Evolutionary conservation across 2,113 vertebrate genomes (phyloP).

Genomic region (Australoheros scitulus): DNA sequence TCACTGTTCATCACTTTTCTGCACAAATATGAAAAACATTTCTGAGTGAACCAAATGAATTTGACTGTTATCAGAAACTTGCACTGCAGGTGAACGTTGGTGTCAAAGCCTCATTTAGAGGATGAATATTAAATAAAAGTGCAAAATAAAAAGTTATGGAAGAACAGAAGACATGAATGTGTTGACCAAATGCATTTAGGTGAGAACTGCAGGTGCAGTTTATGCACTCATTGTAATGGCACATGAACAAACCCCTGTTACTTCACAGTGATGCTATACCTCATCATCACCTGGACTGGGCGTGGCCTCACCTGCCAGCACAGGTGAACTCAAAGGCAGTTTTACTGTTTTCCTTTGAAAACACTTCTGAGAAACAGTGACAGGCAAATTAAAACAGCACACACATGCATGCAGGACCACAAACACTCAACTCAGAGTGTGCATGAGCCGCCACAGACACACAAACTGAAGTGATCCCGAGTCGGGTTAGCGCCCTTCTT

Average conservation of each 20-base stretch:
- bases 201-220: neutral
- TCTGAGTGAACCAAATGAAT: neutral
- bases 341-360: too few species aligned
- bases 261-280: neutral
- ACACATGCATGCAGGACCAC: neutral
- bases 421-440: neutral
- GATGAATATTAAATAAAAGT: too few species aligned
- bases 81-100: too few species aligned
- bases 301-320: neutral
- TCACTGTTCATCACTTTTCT: accelerated
- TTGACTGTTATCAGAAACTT: neutral
- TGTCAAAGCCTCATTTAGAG: too few species aligned
- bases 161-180: accelerated
- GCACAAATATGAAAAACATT: accelerated
- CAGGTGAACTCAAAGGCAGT: neutral
- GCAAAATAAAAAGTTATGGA: neutral
- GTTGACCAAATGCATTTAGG: accelerated
- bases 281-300: neutral
- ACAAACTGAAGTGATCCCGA: too few species aligned
- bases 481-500: too few species aligned
- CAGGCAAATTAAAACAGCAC: neutral
- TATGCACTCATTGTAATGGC: neutral
- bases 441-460: too few species aligned
- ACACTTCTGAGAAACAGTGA: neutral
- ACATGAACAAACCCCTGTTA: neutral